Percentiles rank a stretch among this genome's conserved stretches.
Evolutionary conservation across 2,888 invertebrate species (phyloP).

Genomic region (Drosophila ochracea): DNA sequence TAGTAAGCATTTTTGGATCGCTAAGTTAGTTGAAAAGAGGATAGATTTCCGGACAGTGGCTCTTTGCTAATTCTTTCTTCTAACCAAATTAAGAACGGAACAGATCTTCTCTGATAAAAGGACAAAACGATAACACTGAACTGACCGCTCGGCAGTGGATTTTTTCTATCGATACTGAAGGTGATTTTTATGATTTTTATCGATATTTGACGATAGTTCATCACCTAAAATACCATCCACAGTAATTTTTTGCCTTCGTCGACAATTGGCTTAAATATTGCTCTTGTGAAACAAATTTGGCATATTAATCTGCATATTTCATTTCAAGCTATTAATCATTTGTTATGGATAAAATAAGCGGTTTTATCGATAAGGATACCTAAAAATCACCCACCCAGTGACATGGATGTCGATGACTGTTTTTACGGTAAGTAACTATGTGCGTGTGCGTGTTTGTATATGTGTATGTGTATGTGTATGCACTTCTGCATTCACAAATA

Average conservation of each 20-base stretch:
- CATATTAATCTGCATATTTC: neutral
- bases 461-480: conserved; percentile 17
- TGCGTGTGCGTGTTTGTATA: conserved; percentile 10
- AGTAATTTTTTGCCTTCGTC: conserved; percentile 61
- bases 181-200: neutral
- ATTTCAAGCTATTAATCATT: conserved; percentile 1
- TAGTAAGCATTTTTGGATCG: neutral
- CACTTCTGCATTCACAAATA: conserved; percentile 12
- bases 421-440: conserved; percentile 58
- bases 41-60: neutral
- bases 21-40: neutral
- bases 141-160: too few species aligned
- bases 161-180: neutral
- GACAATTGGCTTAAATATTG: conserved; percentile 47
- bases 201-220: conserved; percentile 24
- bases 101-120: neutral
- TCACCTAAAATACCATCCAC: conserved; percentile 20
- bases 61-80: neutral
- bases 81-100: neutral
- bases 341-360: conserved; percentile 24
- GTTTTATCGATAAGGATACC: conserved; percentile 9
- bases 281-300: neutral
- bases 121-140: neutral
- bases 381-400: conserved; percentile 15
- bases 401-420: conserved; percentile 62